Evolutionary conservation across 2,888 invertebrate genomes (phyloP).

Genomic region (Platycnemis pennipes): DNA sequence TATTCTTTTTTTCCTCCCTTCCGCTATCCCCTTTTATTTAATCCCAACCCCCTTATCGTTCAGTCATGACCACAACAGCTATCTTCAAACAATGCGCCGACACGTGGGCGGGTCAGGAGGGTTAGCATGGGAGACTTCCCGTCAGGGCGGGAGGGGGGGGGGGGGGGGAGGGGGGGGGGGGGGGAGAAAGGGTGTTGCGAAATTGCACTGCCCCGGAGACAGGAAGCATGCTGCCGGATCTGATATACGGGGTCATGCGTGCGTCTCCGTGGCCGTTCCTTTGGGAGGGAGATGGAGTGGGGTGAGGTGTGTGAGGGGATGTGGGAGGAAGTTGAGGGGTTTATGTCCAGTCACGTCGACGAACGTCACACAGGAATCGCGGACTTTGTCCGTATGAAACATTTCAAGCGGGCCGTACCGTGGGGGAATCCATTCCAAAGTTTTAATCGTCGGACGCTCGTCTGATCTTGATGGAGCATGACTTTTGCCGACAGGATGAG

Average conservation of each 20-base stretch:
- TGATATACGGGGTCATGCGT: background rate
- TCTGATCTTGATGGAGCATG: background rate
- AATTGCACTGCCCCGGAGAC: background rate
- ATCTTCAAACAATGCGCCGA: conserved; percentile 27
- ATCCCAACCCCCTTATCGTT: background rate
- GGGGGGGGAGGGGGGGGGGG: background rate
- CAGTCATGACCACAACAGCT: background rate
- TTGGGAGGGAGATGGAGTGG: no score
- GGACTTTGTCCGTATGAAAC: background rate
- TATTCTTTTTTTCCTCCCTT: background rate
- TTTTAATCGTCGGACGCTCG: background rate
- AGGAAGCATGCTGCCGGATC: conserved; percentile 13
- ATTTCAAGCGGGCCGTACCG: background rate
- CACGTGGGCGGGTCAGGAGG: background rate
- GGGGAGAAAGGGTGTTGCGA: background rate
- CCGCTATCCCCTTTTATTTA: background rate
- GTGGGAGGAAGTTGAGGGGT: background rate
- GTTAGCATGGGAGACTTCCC: background rate
- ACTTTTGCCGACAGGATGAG: no score
- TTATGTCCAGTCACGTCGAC: background rate
- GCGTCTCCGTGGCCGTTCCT: background rate
- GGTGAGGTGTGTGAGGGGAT: no score
- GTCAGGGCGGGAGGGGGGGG: no score
- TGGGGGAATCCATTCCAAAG: background rate
- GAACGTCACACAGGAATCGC: background rate